Conservation (phyloP, 2,113 vertebrate species). For the Pitta sordida region DNA sequence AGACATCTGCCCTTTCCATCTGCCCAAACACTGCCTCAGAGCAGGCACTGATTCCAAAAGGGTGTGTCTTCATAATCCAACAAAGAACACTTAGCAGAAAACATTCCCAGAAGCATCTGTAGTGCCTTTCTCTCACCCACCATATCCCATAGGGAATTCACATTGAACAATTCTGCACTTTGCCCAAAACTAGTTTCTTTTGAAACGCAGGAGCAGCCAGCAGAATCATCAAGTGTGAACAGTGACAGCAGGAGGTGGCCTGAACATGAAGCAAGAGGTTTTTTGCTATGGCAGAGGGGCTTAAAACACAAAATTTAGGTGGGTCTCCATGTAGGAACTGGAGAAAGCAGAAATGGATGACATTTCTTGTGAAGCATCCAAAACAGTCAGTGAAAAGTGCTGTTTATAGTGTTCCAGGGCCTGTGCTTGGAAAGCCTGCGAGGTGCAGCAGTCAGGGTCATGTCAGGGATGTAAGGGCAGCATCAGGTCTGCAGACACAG, state of each 20-base stretch:
- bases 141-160: not conserved
- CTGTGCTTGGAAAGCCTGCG: not conserved
- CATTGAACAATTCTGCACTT: not conserved
- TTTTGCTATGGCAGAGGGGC: not conserved
- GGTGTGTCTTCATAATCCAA: not conserved
- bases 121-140: not conserved
- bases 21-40: not conserved
- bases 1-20: not conserved
- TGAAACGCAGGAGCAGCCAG: not conserved
- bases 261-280: not conserved
- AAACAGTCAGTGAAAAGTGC: not conserved
- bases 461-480: not conserved
- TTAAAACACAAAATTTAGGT: not conserved
- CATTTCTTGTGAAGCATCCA: not conserved
- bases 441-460: not conserved
- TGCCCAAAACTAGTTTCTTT: not conserved
- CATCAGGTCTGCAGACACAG: not conserved
- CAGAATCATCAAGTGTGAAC: not conserved
- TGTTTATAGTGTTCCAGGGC: not conserved
- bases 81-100: not conserved
- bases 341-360: not conserved
- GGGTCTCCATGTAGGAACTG: not conserved
- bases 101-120: not conserved
- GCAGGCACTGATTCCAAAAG: not conserved
- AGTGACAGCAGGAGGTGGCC: not conserved